A percentile compares a stretch with the other conserved stretches of the same genome.
Evolutionary conservation across 1,140 invertebrate species (phyloP).

Genomic region (Zaprionus gabonicus): DNA sequence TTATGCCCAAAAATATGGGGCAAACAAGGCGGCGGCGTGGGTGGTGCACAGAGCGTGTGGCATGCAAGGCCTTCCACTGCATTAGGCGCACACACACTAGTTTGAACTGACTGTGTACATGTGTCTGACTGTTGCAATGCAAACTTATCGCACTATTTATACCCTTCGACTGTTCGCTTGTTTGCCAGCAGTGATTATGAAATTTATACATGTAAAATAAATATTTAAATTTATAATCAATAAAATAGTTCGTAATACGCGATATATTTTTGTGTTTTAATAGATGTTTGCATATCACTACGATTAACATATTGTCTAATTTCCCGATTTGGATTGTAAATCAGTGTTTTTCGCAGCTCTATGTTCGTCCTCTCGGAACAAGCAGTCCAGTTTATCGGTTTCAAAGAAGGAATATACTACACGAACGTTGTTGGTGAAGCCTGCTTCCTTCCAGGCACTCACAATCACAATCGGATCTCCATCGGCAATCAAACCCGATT

Average conservation of each 20-base stretch:
- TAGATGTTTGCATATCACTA: too few species aligned
- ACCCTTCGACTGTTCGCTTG: too few species aligned
- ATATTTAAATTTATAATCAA: too few species aligned
- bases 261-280: too few species aligned
- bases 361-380: constrained; percentile 48
- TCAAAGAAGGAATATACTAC: constrained; percentile 91
- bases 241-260: too few species aligned
- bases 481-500: constrained; percentile 91
- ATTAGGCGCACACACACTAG: constrained; percentile 50
- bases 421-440: constrained; percentile 98
- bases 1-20: constrained; percentile 70
- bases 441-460: constrained; percentile 98
- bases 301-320: background rate
- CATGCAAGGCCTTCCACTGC: constrained; percentile 63
- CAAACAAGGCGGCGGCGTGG: constrained; percentile 37
- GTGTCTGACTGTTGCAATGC: too few species aligned
- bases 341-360: background rate
- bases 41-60: background rate
- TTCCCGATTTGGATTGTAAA: background rate
- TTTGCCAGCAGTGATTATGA: too few species aligned
- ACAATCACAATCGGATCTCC: constrained; percentile 96
- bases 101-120: too few species aligned
- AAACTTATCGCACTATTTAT: too few species aligned
- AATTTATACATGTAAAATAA: too few species aligned
- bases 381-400: constrained; percentile 64